Evolutionary conservation across 1,140 invertebrate genomes (phyloP), one percentile per base, ranked within the genome.

Genomic region (Trichogramma pretiosum): DNA sequence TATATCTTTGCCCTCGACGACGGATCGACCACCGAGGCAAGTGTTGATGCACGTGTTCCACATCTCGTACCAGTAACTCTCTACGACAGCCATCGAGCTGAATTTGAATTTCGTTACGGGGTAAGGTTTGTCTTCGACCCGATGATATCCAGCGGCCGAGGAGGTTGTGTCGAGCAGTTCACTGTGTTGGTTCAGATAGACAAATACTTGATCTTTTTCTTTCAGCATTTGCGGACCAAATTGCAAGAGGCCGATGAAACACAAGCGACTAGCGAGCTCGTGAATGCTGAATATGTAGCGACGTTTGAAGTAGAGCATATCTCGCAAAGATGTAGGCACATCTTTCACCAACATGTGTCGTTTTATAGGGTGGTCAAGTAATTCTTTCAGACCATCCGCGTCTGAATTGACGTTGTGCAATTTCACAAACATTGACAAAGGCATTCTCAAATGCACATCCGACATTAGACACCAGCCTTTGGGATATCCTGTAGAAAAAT

Each of bases 41-140:
- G 84, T 86, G 47, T 79, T 76, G 18, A 84, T 73, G 50, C 80
- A 80, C 35, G 81, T 80, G 22, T 74, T 75, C 73, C 80, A 79
- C 61, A 88, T 67, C 35, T 84, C 78, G 42, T 74, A 75, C 87
- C 87, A 89, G 61, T 84, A 89, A n/a, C 77, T 72, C 9, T 81
- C 74, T 0, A 89, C 63, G 50, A 79, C 74, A 8, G 74, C 57
- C 2, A 74, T 57, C 3, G 61, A 68, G 1, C 71, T 51, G 51
- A 89, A 85, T 18, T 63, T 47, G 56, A 81, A 87, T 0, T 58
- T 60, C 0, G 72, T 61, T 10, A 62, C 52, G 0, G 73, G 65
- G 60, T 85, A 87, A 2, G 67, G 59, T 23, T 76, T 76, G 3
- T 78, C 71, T 16, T 76, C 76, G 1, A 85, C 74, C 45, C 76